phyloP scores from a whole-genome alignment of 2,888 invertebrate species.

The Patella depressa region DNA sequence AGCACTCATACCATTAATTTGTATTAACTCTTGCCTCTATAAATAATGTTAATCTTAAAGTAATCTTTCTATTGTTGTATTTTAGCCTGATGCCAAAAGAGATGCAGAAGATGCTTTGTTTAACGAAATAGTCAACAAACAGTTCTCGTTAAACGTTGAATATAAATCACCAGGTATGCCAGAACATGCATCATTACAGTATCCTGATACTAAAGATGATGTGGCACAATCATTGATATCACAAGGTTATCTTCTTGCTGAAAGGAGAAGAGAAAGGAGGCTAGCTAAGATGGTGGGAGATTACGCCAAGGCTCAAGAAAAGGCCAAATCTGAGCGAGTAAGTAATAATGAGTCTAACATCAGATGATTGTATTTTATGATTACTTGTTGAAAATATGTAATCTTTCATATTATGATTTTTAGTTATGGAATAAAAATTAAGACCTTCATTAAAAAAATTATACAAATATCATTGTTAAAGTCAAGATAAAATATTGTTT shows the following conservation, averaged over 20 bases:
- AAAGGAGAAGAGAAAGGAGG: conserved; percentile 83
- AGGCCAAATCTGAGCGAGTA: conserved; percentile 82
- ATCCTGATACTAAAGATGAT: conserved; percentile 76
- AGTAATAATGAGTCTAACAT: conserved; percentile 32
- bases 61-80: conserved; percentile 15
- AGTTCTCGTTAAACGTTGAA: conserved; percentile 87
- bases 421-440: no score
- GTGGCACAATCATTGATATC: conserved; percentile 84
- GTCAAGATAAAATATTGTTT: no score
- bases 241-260: conserved; percentile 88
- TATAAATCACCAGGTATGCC: conserved; percentile 75
- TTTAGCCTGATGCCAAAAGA: conserved; percentile 81
- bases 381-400: no score
- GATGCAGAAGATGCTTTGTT: conserved; percentile 81
- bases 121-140: conserved; percentile 80
- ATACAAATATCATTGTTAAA: no score
- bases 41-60: not conserved
- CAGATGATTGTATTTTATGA: no score
- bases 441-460: no score
- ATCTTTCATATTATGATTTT: no score
- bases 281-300: conserved; percentile 82
- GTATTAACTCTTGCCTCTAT: no score
- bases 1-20: no score
- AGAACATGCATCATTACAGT: conserved; percentile 60
- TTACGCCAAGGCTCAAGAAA: conserved; percentile 88